A percentile compares a stretch with the other conserved stretches of the same genome.
Conservation (phyloP, 2,888 invertebrate genomes). For the Sinelater perroti region DNA sequence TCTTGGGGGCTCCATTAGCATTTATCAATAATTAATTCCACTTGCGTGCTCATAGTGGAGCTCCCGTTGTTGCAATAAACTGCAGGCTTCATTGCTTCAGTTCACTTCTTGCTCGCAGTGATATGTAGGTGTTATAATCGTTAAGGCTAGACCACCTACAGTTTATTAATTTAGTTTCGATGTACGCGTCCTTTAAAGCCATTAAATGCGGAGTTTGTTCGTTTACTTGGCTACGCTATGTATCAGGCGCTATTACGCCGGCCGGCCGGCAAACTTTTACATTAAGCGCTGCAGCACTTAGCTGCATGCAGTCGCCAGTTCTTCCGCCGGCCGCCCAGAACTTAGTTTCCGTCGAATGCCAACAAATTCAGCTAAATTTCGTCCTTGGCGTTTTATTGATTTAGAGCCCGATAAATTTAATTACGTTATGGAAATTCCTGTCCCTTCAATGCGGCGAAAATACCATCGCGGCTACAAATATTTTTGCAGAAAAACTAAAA, state of each 20-base stretch:
- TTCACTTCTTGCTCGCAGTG: conserved; percentile 32
- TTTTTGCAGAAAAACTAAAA: no score
- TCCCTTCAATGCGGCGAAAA: no score
- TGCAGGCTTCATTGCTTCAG: conserved; percentile 35
- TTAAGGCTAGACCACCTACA: conserved; percentile 30
- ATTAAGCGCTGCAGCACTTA: conserved; percentile 13
- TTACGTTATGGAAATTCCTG: not conserved
- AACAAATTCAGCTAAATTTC: conserved; percentile 5
- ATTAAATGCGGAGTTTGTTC: conserved; percentile 17
- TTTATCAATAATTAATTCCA: conserved; percentile 45
- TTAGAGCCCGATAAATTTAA: not conserved
- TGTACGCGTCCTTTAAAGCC: conserved; percentile 8
- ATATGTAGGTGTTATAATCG: conserved; percentile 40
- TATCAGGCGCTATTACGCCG: conserved; percentile 17
- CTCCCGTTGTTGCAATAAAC: conserved; percentile 42
- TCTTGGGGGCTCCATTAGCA: conserved; percentile 41
- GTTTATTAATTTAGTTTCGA: conserved; percentile 23
- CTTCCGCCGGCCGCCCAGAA: conserved; percentile 8
- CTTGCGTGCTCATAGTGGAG: conserved; percentile 35
- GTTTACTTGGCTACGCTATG: conserved; percentile 9
- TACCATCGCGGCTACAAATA: no score
- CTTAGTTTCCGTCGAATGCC: no score
- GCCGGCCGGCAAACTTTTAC: conserved; percentile 19
- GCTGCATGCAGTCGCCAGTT: conserved; percentile 16
- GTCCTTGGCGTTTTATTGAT: no score